These are phyloP conservation scores for Proctacanthus coquilletti DNA, from an alignment of 1,140 invertebrate species.

Conservation along the genomic window DNA sequence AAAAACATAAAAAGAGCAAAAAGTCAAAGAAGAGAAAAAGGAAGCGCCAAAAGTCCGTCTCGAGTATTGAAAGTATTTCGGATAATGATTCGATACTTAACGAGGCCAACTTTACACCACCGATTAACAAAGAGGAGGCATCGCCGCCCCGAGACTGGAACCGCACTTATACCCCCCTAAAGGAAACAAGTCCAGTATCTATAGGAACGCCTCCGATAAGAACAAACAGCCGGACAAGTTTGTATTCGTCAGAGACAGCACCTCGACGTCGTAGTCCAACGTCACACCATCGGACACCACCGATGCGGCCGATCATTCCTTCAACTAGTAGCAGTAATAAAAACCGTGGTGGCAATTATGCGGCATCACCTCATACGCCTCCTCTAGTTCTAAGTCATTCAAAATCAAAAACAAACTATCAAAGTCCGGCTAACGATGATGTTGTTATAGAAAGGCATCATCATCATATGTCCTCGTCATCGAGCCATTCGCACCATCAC, in stretches of 20 bases:
- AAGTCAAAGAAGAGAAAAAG: constrained; percentile 53
- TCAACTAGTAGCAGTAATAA: constrained; percentile 10
- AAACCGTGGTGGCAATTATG: constrained; percentile 11
- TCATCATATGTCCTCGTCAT: not conserved
- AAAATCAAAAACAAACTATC: constrained; percentile 2
- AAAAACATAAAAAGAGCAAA: constrained; percentile 37
- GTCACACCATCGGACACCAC: constrained; percentile 18
- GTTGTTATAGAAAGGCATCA: not conserved
- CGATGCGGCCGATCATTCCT: not conserved
- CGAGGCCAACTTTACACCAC: constrained; percentile 20
- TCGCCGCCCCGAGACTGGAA: constrained; percentile 34
- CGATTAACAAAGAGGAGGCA: constrained; percentile 22
- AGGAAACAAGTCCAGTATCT: constrained; percentile 39
- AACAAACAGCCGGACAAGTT: constrained; percentile 11
- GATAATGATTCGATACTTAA: constrained; percentile 35
- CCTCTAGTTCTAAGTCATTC: constrained; percentile 11
- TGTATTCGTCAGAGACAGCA: constrained; percentile 9
- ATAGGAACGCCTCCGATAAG: constrained; percentile 36
- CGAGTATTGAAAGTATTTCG: constrained; percentile 43
- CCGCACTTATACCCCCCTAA: constrained; percentile 26
- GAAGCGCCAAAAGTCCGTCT: constrained; percentile 42
- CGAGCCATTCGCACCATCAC: not conserved
- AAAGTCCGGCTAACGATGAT: constrained; percentile 5
- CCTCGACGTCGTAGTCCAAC: constrained; percentile 1
- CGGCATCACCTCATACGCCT: constrained; percentile 22